Percentiles rank a stretch among this genome's conserved stretches.
phyloP scores from a whole-genome alignment of 2,888 invertebrate species.

The Serrognathus titanus region DNA sequence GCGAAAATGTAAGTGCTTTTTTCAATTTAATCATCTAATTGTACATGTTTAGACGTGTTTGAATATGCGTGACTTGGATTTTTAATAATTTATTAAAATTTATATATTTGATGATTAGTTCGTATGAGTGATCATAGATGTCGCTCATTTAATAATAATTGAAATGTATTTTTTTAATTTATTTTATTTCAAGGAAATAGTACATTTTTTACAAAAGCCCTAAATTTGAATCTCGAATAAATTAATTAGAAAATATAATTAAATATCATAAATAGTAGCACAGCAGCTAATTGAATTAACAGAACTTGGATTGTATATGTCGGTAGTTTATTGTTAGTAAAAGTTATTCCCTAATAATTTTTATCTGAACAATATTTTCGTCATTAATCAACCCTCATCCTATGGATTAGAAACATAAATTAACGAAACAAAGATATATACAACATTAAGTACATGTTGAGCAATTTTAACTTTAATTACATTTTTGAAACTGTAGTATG shows the following conservation, averaged over 20 bases:
- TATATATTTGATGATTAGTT: too few relatives aligned
- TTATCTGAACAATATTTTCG: slow-evolving; percentile 10
- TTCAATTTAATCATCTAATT: too few relatives aligned
- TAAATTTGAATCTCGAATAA: slow-evolving; percentile 11
- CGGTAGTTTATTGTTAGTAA: slow-evolving; percentile 8
- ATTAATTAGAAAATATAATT: slow-evolving; percentile 6
- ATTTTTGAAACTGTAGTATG: slow-evolving; percentile 7
- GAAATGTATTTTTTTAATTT: background rate
- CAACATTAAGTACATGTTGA: slow-evolving; percentile 22
- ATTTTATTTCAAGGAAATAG: slow-evolving; percentile 20
- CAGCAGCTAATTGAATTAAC: background rate
- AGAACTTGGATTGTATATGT: background rate
- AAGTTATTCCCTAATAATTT: slow-evolving; percentile 9
- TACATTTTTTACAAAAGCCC: slow-evolving; percentile 14
- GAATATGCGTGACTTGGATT: too few relatives aligned
- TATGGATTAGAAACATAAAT: slow-evolving; percentile 6
- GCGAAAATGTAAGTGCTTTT: too few relatives aligned
- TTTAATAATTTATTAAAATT: too few relatives aligned
- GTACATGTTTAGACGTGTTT: too few relatives aligned
- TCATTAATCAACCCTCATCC: slow-evolving; percentile 23
- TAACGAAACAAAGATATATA: slow-evolving; percentile 22
- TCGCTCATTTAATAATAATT: too few relatives aligned
- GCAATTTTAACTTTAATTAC: slow-evolving; percentile 16
- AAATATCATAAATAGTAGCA: background rate
- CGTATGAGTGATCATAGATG: too few relatives aligned